Evolutionary conservation across 2,888 invertebrate species (phyloP).

Genomic region (Sminthurides aquaticus): DNA sequence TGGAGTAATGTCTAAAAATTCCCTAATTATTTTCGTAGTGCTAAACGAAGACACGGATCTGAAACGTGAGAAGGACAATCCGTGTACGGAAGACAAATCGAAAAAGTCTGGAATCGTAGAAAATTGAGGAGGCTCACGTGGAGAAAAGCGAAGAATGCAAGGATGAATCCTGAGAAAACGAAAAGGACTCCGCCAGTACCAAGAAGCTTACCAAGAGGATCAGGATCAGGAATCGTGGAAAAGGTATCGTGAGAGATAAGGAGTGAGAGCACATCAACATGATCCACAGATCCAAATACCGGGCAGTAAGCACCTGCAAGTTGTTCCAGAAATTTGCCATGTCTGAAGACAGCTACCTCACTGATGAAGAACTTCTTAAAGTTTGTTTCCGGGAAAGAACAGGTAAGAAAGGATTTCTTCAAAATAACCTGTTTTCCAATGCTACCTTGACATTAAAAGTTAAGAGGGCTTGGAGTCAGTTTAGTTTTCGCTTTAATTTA

Average conservation of each 20-base stretch:
- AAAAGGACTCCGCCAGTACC: background rate
- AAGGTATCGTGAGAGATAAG: conserved; percentile 5
- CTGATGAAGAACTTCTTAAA: conserved; percentile 19
- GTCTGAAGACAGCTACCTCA: conserved; percentile 17
- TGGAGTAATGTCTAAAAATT: too few species aligned
- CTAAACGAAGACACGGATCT: background rate
- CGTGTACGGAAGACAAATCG: background rate
- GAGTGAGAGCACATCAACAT: conserved; percentile 9
- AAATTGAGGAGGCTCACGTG: background rate
- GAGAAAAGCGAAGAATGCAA: background rate
- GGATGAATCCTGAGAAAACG: too few species aligned
- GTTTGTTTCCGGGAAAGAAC: conserved; percentile 7
- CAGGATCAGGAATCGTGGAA: conserved; percentile 5
- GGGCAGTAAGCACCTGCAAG: conserved; percentile 31
- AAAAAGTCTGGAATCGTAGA: background rate
- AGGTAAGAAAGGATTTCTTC: too few species aligned
- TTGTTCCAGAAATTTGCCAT: conserved; percentile 27
- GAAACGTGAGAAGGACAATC: background rate
- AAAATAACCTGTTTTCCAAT: too few species aligned
- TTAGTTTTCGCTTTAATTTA: too few species aligned
- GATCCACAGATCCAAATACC: conserved; percentile 31
- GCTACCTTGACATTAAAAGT: too few species aligned
- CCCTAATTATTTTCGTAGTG: too few species aligned
- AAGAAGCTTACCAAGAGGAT: background rate
- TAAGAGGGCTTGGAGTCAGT: too few species aligned